phyloP scores from a whole-genome alignment of 2,113 vertebrate genomes.

The Rissa tridactyla region DNA sequence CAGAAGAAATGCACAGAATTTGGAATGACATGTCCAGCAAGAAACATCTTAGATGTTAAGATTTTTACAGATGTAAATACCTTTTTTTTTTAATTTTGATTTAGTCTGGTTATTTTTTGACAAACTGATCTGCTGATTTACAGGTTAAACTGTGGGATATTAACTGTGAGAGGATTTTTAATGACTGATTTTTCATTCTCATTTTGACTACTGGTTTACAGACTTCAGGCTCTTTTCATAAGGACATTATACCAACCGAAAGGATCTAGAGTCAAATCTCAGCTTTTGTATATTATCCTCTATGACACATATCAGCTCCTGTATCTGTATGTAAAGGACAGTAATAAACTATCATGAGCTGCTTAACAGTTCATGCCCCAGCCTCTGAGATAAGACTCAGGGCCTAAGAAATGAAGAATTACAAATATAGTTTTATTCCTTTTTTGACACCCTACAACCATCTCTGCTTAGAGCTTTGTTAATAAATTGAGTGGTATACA shows the following conservation, averaged over 20 bases:
- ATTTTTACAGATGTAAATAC: slow-evolving; percentile 75
- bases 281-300: slow-evolving; percentile 50
- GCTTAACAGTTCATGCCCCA: not conserved
- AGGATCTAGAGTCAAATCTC: slow-evolving; percentile 48
- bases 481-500: not conserved
- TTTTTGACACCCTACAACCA: not conserved
- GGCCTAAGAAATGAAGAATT: slow-evolving; percentile 36
- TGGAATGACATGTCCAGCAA: slow-evolving; percentile 99
- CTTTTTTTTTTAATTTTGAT: slow-evolving; percentile 37
- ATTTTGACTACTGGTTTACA: slow-evolving; percentile 65
- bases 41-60: slow-evolving; percentile 96
- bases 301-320: slow-evolving; percentile 28
- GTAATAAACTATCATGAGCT: not conserved
- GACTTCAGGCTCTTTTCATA: slow-evolving; percentile 52
- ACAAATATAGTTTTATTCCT: not conserved
- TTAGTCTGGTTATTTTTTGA: slow-evolving; percentile 52
- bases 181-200: slow-evolving; percentile 61
- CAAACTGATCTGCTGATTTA: slow-evolving; percentile 54
- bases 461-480: not conserved
- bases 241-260: slow-evolving; percentile 18
- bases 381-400: slow-evolving; percentile 32
- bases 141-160: slow-evolving; percentile 42
- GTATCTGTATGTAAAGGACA: not conserved
- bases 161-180: slow-evolving; percentile 70
- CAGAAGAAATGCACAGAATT: slow-evolving; percentile 98